A percentile compares a stretch with the other conserved stretches of the same genome.
Conservation (phyloP, 1,140 invertebrate species). For the Drepana arcuata region DNA sequence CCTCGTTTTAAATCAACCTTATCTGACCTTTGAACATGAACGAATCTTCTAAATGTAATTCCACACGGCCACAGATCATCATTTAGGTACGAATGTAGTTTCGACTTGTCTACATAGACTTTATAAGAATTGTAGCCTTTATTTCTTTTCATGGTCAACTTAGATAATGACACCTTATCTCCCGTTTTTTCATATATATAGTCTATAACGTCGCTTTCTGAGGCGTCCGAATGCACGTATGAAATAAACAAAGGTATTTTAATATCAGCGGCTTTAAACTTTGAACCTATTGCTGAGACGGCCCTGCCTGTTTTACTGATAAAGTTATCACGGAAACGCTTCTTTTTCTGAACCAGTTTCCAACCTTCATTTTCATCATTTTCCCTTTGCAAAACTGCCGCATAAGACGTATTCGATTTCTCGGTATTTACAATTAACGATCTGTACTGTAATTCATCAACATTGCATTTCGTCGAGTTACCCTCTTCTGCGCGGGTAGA, state of each 20-base stretch:
- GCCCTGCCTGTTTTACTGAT: no score
- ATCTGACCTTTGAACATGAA: conserved; percentile 3
- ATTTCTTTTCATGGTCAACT: conserved; percentile 8
- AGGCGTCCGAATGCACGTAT: conserved; percentile 2
- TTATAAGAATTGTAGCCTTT: conserved; percentile 10
- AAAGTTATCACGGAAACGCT: no score
- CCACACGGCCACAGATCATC: conserved; percentile 14
- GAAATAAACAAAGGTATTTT: conserved; percentile 11
- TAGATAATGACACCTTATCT: conserved; percentile 2
- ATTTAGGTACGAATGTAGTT: conserved; percentile 10
- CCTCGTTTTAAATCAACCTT: neutral
- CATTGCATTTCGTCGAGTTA: no score
- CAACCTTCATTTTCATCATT: no score
- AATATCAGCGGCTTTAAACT: conserved; percentile 7
- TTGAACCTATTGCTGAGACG: no score
- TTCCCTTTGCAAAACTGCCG: no score
- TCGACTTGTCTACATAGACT: conserved; percentile 7
- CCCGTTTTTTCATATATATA: conserved; percentile 10
- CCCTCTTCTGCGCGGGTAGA: no score
- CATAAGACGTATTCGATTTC: no score
- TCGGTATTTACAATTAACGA: no score
- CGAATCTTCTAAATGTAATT: conserved; percentile 9
- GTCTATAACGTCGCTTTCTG: conserved; percentile 1
- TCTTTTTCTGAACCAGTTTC: no score
- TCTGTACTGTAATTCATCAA: no score